Evolutionary conservation across 2,888 invertebrate species (phyloP).

Genomic region (Lepidocyrtinus sp.): DNA sequence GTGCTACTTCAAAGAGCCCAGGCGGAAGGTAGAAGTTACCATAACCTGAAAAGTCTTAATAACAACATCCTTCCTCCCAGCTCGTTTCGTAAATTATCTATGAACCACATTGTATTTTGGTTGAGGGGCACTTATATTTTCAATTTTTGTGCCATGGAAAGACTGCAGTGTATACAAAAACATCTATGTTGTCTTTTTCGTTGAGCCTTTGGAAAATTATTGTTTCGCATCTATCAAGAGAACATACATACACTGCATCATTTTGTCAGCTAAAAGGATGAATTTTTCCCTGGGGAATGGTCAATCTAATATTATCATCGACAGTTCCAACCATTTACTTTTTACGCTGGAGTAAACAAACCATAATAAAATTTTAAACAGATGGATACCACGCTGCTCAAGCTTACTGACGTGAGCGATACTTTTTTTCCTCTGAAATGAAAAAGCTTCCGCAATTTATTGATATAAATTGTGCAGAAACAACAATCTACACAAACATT

Average conservation of each 20-base stretch:
- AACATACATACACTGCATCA: slow-evolving; percentile 22
- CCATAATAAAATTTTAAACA: slow-evolving; percentile 18
- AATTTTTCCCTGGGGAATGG: slow-evolving; percentile 45
- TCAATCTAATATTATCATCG: slow-evolving; percentile 40
- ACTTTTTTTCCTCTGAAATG: neutral
- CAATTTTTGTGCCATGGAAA: neutral
- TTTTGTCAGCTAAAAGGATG: slow-evolving; percentile 42
- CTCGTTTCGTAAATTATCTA: no score
- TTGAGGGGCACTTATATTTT: neutral
- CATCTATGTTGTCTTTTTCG: neutral
- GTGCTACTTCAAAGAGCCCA: no score
- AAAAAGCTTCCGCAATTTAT: slow-evolving; percentile 5
- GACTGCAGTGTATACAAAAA: neutral
- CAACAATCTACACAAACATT: neutral
- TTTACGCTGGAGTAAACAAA: neutral
- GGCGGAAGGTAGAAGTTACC: no score
- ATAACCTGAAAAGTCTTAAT: no score
- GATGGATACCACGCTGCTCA: neutral
- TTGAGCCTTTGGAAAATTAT: neutral
- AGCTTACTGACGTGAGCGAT: no score
- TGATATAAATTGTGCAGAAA: slow-evolving; percentile 1
- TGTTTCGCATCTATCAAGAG: slow-evolving; percentile 39
- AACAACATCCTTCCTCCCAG: neutral
- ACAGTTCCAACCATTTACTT: slow-evolving; percentile 22
- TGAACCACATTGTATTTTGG: neutral